Evolutionary conservation across 2,888 invertebrate genomes (phyloP).

Genomic region (Cyclophora albipunctata): DNA sequence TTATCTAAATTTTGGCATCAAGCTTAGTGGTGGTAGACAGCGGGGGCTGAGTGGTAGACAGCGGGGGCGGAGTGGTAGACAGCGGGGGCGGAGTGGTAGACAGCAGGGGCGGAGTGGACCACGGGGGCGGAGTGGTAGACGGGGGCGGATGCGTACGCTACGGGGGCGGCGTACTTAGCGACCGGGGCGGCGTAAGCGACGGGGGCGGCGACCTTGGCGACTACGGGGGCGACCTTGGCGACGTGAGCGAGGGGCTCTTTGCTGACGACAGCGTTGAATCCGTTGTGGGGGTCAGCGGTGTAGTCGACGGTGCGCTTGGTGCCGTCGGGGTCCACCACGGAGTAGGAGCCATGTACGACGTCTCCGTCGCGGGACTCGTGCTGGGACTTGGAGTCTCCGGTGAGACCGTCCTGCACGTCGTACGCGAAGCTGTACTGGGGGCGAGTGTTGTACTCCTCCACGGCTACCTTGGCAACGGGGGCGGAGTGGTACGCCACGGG

Average conservation of each 20-base stretch:
- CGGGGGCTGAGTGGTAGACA: slow-evolving; percentile 34
- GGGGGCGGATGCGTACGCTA: slow-evolving; percentile 32
- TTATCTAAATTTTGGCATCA: slow-evolving; percentile 43
- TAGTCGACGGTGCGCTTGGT: slow-evolving; percentile 67
- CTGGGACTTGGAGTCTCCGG: slow-evolving; percentile 66
- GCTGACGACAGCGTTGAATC: slow-evolving; percentile 69
- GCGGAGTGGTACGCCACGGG: slow-evolving; percentile 48
- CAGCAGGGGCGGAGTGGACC: slow-evolving; percentile 35
- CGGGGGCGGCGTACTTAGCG: slow-evolving; percentile 26
- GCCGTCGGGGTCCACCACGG: slow-evolving; percentile 64
- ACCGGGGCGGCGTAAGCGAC: slow-evolving; percentile 22
- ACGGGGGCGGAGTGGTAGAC: slow-evolving; percentile 39
- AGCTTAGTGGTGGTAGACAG: slow-evolving; percentile 57
- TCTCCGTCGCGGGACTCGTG: slow-evolving; percentile 64
- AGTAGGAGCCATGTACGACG: slow-evolving; percentile 66
- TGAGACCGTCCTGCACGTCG: slow-evolving; percentile 51
- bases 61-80: slow-evolving; percentile 26
- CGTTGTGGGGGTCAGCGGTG: slow-evolving; percentile 62
- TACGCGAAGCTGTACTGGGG: slow-evolving; percentile 60
- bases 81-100: slow-evolving; percentile 27
- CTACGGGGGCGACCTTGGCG: slow-evolving; percentile 31
- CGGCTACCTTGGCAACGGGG: slow-evolving; percentile 35
- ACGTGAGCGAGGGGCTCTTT: slow-evolving; percentile 49
- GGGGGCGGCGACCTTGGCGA: slow-evolving; percentile 18
- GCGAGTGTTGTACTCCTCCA: slow-evolving; percentile 39